phyloP scores from a whole-genome alignment of 2,888 invertebrate genomes.

The Ramazzottius varieornatus region DNA sequence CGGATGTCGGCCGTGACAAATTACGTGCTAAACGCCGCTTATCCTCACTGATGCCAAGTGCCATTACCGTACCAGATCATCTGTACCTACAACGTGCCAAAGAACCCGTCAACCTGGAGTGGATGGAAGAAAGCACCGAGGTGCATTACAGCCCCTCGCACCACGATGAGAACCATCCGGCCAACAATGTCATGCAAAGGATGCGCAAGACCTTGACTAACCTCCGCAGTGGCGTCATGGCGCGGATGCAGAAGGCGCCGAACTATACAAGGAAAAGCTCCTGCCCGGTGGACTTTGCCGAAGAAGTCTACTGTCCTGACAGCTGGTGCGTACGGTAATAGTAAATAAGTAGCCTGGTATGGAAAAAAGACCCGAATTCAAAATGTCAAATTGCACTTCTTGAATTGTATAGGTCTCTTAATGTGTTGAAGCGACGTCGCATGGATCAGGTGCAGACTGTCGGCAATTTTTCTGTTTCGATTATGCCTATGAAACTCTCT shows the following conservation, averaged over 20 bases:
- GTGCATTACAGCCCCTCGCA: not conserved
- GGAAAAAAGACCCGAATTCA: no score
- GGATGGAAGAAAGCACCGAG: not conserved
- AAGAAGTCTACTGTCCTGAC: no score
- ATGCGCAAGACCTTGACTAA: slow-evolving; percentile 36
- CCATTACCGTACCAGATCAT: not conserved
- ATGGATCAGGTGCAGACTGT: no score
- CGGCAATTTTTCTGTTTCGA: no score
- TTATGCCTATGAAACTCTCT: no score
- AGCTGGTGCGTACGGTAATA: no score
- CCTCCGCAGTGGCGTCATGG: not conserved
- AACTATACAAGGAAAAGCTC: not conserved
- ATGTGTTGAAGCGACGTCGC: no score
- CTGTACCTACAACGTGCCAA: not conserved
- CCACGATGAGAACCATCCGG: slow-evolving; percentile 6
- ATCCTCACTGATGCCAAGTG: not conserved
- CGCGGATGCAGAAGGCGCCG: not conserved
- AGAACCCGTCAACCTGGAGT: not conserved
- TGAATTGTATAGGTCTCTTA: no score
- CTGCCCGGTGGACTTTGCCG: not conserved
- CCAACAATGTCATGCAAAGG: slow-evolving; percentile 38
- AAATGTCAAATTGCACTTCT: no score
- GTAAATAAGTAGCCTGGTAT: no score
- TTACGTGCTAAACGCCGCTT: not conserved
- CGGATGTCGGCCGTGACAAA: not conserved